A percentile compares a stretch with the other conserved stretches of the same genome.
These are phyloP conservation scores for Cyrtodaria siliqua DNA, from an alignment of 2,888 invertebrate genomes.

Conservation along the genomic window DNA sequence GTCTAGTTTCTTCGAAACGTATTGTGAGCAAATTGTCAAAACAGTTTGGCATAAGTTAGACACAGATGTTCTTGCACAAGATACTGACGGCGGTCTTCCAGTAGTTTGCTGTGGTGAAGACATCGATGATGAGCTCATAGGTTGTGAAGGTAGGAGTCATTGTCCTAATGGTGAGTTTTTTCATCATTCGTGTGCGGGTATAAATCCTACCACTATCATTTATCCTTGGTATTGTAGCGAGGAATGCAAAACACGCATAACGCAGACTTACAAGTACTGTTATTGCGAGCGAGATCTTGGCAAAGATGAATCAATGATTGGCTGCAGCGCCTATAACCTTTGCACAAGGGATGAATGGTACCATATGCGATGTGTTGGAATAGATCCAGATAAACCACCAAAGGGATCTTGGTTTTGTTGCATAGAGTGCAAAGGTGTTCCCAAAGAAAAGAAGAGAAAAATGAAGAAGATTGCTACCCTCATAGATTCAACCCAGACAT, in stretches of 20 bases:
- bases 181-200: slow-evolving; percentile 48
- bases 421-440: slow-evolving; percentile 23
- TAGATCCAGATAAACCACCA: slow-evolving; percentile 37
- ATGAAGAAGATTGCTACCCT: not conserved
- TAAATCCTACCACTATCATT: slow-evolving; percentile 23
- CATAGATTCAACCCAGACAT: slow-evolving; percentile 30
- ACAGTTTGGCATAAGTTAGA: slow-evolving; percentile 28
- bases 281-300: slow-evolving; percentile 46
- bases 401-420: slow-evolving; percentile 51
- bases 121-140: slow-evolving; percentile 21
- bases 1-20: slow-evolving; percentile 20
- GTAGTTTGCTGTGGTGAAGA: slow-evolving; percentile 40
- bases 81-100: not conserved
- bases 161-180: slow-evolving; percentile 44
- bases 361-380: slow-evolving; percentile 42
- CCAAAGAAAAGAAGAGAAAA: not conserved
- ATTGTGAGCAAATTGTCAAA: slow-evolving; percentile 17
- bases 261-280: no score
- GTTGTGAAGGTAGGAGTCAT: no score
- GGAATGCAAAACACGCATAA: no score
- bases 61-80: slow-evolving; percentile 14
- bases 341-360: slow-evolving; percentile 56
- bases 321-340: slow-evolving; percentile 47
- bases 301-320: slow-evolving; percentile 47
- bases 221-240: slow-evolving; percentile 22